Conservation (phyloP, 1,140 invertebrate species). For the Carcinoscorpius rotundicauda region DNA sequence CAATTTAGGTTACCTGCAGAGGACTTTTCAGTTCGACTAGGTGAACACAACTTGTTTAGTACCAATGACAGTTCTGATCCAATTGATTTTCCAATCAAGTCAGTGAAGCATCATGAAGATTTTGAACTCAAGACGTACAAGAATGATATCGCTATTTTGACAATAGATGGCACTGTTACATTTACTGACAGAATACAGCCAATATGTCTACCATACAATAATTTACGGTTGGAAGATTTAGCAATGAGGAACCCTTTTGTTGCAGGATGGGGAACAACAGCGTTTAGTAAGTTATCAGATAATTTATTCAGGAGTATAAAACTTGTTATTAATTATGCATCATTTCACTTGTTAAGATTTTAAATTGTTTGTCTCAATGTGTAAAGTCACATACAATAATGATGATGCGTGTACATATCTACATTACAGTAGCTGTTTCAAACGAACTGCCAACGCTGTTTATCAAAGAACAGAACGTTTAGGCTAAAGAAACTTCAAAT, state of each 20-base stretch:
- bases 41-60: constrained; percentile 28
- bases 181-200: constrained; percentile 26
- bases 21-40: constrained; percentile 25
- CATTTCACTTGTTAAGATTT: background rate
- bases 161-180: constrained; percentile 21
- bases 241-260: constrained; percentile 19
- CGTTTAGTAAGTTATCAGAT: constrained; percentile 12
- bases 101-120: constrained; percentile 12
- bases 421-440: no score
- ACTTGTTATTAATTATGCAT: no score
- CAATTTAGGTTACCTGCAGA: constrained; percentile 6
- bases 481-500: no score
- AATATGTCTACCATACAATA: constrained; percentile 27
- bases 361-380: no score
- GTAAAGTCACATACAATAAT: no score
- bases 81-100: constrained; percentile 14
- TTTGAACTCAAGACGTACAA: constrained; percentile 28
- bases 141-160: constrained; percentile 31
- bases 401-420: no score
- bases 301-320: no score
- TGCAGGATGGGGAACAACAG: constrained; percentile 47
- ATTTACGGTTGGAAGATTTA: constrained; percentile 12
- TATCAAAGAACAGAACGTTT: no score
- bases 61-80: constrained; percentile 16
- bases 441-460: no score